These are phyloP conservation scores for Laterallus jamaicensis DNA, from an alignment of 2,113 vertebrate genomes.

Conservation along the genomic window DNA sequence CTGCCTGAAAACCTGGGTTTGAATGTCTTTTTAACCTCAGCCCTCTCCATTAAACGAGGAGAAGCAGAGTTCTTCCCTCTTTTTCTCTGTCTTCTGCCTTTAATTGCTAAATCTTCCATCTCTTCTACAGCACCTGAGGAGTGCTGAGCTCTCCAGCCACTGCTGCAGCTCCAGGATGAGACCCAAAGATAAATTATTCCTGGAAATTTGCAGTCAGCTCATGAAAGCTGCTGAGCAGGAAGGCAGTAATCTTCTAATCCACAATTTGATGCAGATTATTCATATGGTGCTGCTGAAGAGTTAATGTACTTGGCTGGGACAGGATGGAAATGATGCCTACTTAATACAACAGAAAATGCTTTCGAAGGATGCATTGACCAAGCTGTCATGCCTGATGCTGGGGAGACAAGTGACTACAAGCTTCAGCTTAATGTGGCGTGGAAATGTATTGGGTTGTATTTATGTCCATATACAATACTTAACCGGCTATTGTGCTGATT, in stretches of 20 bases:
- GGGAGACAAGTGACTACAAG: conserved; percentile 55
- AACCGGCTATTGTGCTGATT: conserved; percentile 64
- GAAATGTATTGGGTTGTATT: conserved; percentile 70
- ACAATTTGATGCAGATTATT: conserved; percentile 38
- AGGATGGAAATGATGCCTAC: conserved; percentile 25
- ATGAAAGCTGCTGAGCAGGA: not conserved
- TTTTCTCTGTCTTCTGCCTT: not conserved
- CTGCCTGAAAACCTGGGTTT: not conserved
- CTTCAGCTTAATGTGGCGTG: conserved; percentile 60
- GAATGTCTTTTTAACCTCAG: not conserved
- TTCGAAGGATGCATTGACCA: conserved; percentile 24
- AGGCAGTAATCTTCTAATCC: not conserved
- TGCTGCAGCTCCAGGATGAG: not conserved
- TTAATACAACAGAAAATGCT: conserved; percentile 43
- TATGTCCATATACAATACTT: conserved; percentile 65
- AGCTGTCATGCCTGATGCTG: conserved; percentile 35
- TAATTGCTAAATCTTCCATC: not conserved
- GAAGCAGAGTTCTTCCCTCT: not conserved
- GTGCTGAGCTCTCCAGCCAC: not conserved
- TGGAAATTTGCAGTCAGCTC: conserved; percentile 17
- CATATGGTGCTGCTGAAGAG: conserved; percentile 7
- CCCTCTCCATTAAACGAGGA: not conserved
- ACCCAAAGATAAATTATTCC: not conserved
- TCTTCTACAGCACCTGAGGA: not conserved
- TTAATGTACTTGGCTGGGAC: conserved; percentile 39